Evolutionary conservation across 23 tunicate species (phyloP).

Genomic region (Ascidia mentula): DNA sequence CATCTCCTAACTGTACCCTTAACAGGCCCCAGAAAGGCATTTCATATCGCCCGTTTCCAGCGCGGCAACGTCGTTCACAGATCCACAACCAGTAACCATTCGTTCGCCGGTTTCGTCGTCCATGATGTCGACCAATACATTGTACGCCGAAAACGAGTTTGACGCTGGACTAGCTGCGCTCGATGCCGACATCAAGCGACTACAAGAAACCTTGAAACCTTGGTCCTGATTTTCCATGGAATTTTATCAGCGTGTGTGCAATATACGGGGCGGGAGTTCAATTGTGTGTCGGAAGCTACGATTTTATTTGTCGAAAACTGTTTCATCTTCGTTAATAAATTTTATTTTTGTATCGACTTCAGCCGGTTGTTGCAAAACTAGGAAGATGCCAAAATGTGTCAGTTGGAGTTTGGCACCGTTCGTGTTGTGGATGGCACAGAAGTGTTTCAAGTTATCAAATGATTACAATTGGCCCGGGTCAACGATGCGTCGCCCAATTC

Average conservation of each 20-base stretch:
- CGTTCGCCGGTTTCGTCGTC: slow-evolving; percentile 19
- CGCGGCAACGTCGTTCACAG: too few relatives aligned
- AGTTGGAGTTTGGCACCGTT: too few relatives aligned
- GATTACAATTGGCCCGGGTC: too few relatives aligned
- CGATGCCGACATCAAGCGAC: slow-evolving; percentile 71
- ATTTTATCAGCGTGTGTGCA: not conserved
- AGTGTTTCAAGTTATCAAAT: too few relatives aligned
- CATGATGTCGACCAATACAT: slow-evolving; percentile 52
- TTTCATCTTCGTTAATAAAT: not conserved
- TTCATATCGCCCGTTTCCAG: too few relatives aligned
- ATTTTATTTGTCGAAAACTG: not conserved
- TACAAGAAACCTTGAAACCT: slow-evolving; percentile 44
- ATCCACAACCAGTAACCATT: not conserved
- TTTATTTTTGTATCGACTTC: not conserved
- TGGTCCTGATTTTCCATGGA: not conserved
- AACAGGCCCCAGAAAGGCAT: too few relatives aligned
- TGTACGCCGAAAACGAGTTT: slow-evolving; percentile 66
- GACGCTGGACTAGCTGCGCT: slow-evolving; percentile 67
- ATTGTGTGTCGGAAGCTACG: not conserved
- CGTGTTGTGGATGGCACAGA: too few relatives aligned
- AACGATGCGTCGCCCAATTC: too few relatives aligned
- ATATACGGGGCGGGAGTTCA: not conserved
- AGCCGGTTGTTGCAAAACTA: too few relatives aligned
- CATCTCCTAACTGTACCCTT: too few relatives aligned
- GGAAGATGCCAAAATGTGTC: too few relatives aligned